Evolutionary conservation across 92 coral and sea anemone species (phyloP), one percentile per base, ranked within the genome.

Genomic region (Muricea muricata): DNA sequence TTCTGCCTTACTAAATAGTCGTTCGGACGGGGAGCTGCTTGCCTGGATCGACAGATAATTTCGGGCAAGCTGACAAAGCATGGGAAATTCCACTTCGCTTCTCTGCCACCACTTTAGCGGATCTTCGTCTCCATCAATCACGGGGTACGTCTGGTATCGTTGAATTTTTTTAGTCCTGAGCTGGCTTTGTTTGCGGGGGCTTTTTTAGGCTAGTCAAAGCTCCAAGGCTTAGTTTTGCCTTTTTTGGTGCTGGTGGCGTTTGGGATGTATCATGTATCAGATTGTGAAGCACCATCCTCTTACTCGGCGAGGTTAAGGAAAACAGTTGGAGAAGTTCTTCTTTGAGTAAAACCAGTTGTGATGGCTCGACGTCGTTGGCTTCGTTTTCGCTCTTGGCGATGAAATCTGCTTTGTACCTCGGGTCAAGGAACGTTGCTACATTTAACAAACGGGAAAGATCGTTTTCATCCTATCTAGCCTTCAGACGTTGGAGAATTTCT

Each of bases 181-280:
- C 63, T 71, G 77, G 52, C 40, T 17, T 31, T 73, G 20, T 7
- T 55, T 57, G 66, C 66, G 46, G 32, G 2, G 80, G 32, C 65
- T 74, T 74, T 32, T 74, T 74, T 12, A 74, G 33, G 80, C 80
- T 74, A n/a, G 80, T 74, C 65, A 74, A 50, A n/a, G 60, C 80
- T 74, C 80, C 80, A 74, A 74, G 80, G 55, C 65, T 74, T 4
- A 50, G 65, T 74, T 74, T 74, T 41, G 17, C 63, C 55, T 74
- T 74, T 41, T 74, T 74, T 28, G 63, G 37, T 24, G 61, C 37
- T 20, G 80, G 80, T 30, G 30, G 17, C 42, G 31, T 37, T 32
- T 30, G 5, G 74, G 31, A 13, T 57, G 66, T 0, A 5, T 57
- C 66, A 21, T n/a, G 66, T n/a, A 13, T 52, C 17, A 7, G 66